phyloP scores from a whole-genome alignment of 2,113 vertebrate species.

The Brachirus orientalis region DNA sequence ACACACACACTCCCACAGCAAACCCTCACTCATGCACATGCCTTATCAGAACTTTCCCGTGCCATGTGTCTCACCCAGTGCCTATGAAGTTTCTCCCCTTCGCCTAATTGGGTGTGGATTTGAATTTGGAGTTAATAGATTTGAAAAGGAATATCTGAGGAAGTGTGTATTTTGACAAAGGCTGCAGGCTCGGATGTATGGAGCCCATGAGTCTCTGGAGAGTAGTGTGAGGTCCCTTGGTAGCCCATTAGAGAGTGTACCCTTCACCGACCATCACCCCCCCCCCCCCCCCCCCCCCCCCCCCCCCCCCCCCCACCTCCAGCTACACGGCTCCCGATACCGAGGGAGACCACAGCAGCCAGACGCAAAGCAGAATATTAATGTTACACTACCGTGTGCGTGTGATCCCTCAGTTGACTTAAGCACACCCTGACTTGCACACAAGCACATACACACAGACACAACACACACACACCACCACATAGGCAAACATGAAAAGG shows the following conservation, averaged over 20 bases:
- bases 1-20: background rate
- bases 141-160: slow-evolving; percentile 83
- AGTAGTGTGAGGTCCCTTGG: slow-evolving; percentile 69
- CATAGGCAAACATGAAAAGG: slow-evolving; percentile 40
- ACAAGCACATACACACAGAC: slow-evolving; percentile 19
- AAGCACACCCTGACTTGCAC: slow-evolving; percentile 33
- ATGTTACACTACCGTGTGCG: slow-evolving; percentile 54
- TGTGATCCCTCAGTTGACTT: slow-evolving; percentile 50
- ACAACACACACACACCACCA: slow-evolving; percentile 26
- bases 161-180: slow-evolving; percentile 79
- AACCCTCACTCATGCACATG: slow-evolving; percentile 2
- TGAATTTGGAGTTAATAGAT: slow-evolving; percentile 78
- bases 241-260: slow-evolving; percentile 77
- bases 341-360: slow-evolving; percentile 55
- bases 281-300: slow-evolving; percentile 44
- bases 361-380: slow-evolving; percentile 76
- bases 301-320: slow-evolving; percentile 43
- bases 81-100: slow-evolving; percentile 64
- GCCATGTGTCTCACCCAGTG: slow-evolving; percentile 32
- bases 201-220: slow-evolving; percentile 71
- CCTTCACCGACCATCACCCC: slow-evolving; percentile 46
- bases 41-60: slow-evolving; percentile 50
- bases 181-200: slow-evolving; percentile 61
- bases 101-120: slow-evolving; percentile 77
- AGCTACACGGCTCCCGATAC: slow-evolving; percentile 57